phyloP scores from a whole-genome alignment of 1,140 invertebrate genomes.

The Tyrophagus putrescentiae region DNA sequence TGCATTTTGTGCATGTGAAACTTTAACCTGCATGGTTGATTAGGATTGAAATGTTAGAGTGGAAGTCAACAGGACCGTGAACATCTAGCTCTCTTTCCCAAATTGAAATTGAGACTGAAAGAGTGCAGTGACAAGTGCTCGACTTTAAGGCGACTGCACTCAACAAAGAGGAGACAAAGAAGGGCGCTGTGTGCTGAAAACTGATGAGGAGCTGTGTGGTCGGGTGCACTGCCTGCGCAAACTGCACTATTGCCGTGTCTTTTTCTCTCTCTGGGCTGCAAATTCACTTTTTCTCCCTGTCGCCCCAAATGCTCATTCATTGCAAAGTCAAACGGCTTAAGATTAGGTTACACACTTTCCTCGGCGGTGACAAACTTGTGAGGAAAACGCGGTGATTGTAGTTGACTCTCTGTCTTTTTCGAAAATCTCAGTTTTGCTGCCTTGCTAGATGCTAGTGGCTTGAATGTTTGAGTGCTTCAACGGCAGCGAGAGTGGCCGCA shows the following conservation, averaged over 20 bases:
- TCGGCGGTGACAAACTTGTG: too few relatives aligned
- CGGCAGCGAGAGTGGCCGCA: too few relatives aligned
- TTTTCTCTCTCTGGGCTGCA: too few relatives aligned
- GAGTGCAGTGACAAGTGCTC: neutral
- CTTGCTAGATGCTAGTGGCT: too few relatives aligned
- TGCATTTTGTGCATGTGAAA: neutral
- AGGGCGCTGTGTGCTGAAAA: slow-evolving; percentile 4
- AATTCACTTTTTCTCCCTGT: too few relatives aligned
- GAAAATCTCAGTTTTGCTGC: too few relatives aligned
- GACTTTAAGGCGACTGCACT: too few relatives aligned
- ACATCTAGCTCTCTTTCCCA: too few relatives aligned
- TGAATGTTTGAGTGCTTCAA: too few relatives aligned
- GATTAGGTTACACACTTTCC: slow-evolving; percentile 5
- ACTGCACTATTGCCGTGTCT: neutral
- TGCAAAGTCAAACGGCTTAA: slow-evolving; percentile 14
- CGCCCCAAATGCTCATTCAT: neutral
- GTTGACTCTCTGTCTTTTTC: too few relatives aligned
- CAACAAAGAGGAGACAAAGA: slow-evolving; percentile 10
- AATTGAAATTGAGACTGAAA: neutral
- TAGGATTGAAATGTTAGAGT: neutral
- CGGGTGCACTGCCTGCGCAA: neutral
- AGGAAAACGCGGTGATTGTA: too few relatives aligned
- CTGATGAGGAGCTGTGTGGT: too few relatives aligned
- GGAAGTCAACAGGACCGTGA: neutral
- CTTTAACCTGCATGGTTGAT: slow-evolving; percentile 6